Evolutionary conservation across 2,113 vertebrate genomes (phyloP).

Genomic region (Vulpes lagopus): DNA sequence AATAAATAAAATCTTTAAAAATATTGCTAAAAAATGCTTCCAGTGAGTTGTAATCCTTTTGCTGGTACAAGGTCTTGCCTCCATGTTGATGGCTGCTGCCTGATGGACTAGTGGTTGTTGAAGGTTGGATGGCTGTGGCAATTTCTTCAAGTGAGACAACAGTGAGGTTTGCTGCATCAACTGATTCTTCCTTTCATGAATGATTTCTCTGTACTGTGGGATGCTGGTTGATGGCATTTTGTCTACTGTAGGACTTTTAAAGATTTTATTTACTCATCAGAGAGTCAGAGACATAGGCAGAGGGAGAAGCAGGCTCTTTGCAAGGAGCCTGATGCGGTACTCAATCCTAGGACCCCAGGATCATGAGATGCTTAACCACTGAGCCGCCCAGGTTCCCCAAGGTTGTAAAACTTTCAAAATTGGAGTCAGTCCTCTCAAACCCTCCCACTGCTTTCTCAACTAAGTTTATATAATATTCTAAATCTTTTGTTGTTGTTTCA

Average conservation of each 20-base stretch:
- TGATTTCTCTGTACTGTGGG: neutral
- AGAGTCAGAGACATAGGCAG: too few relatives aligned
- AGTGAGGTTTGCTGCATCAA: neutral
- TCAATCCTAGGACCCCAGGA: too few relatives aligned
- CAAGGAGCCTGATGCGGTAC: too few relatives aligned
- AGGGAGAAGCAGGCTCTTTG: too few relatives aligned
- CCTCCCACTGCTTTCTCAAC: neutral
- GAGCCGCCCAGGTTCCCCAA: too few relatives aligned
- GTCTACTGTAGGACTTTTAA: neutral
- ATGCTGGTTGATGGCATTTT: neutral
- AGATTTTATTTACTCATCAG: too few relatives aligned
- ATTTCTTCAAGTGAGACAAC: neutral
- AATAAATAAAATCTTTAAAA: neutral
- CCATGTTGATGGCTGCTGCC: neutral
- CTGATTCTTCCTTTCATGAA: neutral
- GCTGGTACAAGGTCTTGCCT: neutral
- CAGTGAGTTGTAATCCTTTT: neutral
- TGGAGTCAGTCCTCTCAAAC: neutral
- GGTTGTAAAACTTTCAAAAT: neutral
- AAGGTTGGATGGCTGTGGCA: neutral
- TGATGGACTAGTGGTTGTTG: neutral
- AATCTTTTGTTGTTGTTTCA: neutral
- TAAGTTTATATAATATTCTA: neutral
- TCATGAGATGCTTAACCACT: too few relatives aligned
- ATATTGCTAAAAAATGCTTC: neutral